These are phyloP conservation scores for Ptychoptera albimana DNA, from an alignment of 2,888 invertebrate species.

Conservation along the genomic window DNA sequence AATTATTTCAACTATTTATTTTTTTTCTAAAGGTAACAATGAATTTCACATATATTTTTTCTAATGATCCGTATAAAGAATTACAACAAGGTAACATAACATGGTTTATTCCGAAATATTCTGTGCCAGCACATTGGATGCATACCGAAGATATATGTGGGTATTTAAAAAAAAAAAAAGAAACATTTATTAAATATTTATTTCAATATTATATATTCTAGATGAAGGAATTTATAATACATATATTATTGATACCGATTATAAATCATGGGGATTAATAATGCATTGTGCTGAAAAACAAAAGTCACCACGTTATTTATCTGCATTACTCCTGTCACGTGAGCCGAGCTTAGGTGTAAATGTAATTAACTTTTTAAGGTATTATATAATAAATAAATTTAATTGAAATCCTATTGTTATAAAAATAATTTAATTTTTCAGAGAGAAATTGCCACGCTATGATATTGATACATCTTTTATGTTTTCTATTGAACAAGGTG, in stretches of 20 bases:
- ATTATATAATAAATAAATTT: constrained; percentile 1
- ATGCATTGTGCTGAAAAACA: constrained; percentile 77
- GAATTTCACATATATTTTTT: constrained; percentile 78
- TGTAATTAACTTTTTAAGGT: constrained; percentile 32
- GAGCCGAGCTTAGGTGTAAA: constrained; percentile 37
- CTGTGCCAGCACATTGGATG: constrained; percentile 68
- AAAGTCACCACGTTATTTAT: constrained; percentile 60
- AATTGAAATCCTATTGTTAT: background rate
- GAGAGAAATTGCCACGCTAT: constrained; percentile 38
- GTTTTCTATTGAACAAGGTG: constrained; percentile 62
- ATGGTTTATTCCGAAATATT: constrained; percentile 61
- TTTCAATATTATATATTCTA: constrained; percentile 24
- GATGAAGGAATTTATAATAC: constrained; percentile 82
- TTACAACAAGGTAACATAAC: constrained; percentile 71
- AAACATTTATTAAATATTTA: constrained; percentile 1
- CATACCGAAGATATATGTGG: constrained; percentile 74
- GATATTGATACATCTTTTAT: constrained; percentile 75
- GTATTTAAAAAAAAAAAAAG: constrained; percentile 16
- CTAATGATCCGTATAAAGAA: constrained; percentile 69
- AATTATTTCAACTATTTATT: background rate
- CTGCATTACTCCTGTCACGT: constrained; percentile 65
- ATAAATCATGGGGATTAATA: constrained; percentile 64
- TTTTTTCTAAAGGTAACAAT: constrained; percentile 53
- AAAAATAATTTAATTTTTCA: constrained; percentile 10
- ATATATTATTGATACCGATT: constrained; percentile 71